Evolutionary conservation across 2,797 vertebrate genomes (phyloP), one percentile per base, ranked within the genome.

Genomic region (Pseudochirops cupreus): DNA sequence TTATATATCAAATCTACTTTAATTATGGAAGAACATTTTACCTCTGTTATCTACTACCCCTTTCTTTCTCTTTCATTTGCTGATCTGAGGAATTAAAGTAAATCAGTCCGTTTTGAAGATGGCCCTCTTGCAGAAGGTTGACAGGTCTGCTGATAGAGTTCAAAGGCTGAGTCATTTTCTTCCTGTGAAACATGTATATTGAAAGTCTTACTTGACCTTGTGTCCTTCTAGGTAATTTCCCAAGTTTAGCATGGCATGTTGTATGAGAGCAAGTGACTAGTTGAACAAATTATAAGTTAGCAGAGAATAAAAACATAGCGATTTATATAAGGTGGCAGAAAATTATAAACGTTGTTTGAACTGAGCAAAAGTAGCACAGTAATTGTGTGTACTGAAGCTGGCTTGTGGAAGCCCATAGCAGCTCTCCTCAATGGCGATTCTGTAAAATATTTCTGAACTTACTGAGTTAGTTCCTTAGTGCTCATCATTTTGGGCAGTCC

Each of bases 151-250:
- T 58, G 59, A 57, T 11, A 89, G 4, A 89, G 82, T 39, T 89
- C 21, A 89, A 39, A 9, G 82, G 26, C 95, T 96, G 97, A 97
- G 93, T 98, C 57, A 62, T 33, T 6, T n/a, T 33, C 62, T 67
- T 4, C n/a, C 62, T 62, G 2, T 62, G 11, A 62, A 62, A 33
- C 26, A 16, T 18, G 4, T 39, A 18, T 56, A 94, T 90, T 92
- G 52, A 93, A 96, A 97, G 92, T 82, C 96, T 94, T 91, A 54
- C 92, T 58, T 96, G 90, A 91, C 46, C 11, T 96, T 33, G 11
- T 56, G 9, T 96, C 95, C 93, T 95, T 92, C 93, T 90, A 39
- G 52, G 46, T 54, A 0, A 16, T 26, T 39, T 24, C 92, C 10
- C 67, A 4, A 0, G 50, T 58, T 92, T 58, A 13, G 10, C 13